Evolutionary conservation across 2,797 vertebrate genomes (phyloP).

Genomic region (Huso huso): DNA sequence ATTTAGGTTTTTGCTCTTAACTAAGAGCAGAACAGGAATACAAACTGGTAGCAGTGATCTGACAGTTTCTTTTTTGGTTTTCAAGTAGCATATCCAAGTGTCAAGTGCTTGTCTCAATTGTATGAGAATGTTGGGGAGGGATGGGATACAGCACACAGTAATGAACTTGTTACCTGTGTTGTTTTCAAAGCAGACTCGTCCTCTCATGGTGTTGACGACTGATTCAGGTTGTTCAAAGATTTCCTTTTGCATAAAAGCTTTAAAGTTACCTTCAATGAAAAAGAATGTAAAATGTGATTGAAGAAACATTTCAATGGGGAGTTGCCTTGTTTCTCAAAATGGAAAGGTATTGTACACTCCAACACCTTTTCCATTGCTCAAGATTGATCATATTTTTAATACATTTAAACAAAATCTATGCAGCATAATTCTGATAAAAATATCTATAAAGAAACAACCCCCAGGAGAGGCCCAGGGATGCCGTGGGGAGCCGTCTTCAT

Average conservation of each 20-base stretch:
- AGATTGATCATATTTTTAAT: not conserved
- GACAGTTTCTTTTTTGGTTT: too few relatives aligned
- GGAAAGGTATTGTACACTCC: not conserved
- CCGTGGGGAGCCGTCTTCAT: too few relatives aligned
- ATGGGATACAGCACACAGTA: too few relatives aligned
- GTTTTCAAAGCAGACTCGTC: slow-evolving; percentile 81
- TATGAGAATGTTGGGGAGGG: too few relatives aligned
- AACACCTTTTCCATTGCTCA: not conserved
- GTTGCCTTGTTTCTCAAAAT: not conserved
- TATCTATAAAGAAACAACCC: too few relatives aligned
- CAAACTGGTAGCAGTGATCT: too few relatives aligned
- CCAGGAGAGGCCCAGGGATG: too few relatives aligned
- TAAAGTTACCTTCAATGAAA: slow-evolving; percentile 73
- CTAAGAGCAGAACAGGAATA: too few relatives aligned
- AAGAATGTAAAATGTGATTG: not conserved
- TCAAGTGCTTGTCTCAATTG: too few relatives aligned
- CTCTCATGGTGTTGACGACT: slow-evolving; percentile 94
- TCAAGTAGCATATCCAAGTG: too few relatives aligned
- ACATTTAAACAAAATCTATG: not conserved
- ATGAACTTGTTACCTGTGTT: slow-evolving; percentile 62
- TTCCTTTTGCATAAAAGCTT: slow-evolving; percentile 96
- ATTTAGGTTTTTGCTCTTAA: too few relatives aligned
- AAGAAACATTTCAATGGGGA: not conserved
- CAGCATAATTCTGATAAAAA: not conserved
- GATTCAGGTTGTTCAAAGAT: slow-evolving; percentile 96